A percentile compares a stretch with the other conserved stretches of the same genome.
phyloP scores from a whole-genome alignment of 1,140 invertebrate species.

The Leguminivora glycinivorella region DNA sequence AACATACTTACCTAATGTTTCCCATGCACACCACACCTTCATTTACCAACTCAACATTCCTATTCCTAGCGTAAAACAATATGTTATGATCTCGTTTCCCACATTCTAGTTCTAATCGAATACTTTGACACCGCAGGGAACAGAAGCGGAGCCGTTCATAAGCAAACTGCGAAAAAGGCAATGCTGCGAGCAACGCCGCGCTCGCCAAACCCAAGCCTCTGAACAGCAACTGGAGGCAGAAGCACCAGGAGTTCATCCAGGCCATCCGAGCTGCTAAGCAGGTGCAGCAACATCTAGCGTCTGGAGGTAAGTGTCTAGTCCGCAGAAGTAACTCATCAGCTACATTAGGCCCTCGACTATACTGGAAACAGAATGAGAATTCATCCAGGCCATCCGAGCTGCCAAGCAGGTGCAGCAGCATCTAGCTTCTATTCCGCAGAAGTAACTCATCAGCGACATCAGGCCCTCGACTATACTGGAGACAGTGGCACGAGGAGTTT shows the following conservation, averaged over 20 bases:
- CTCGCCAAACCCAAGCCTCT: constrained; percentile 51
- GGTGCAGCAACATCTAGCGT: constrained; percentile 90
- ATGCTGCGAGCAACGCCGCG: constrained; percentile 41
- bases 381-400: constrained; percentile 92
- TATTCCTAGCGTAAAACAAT: too few relatives aligned
- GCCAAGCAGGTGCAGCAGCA: constrained; percentile 93
- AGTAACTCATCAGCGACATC: too few relatives aligned
- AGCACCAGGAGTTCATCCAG: constrained; percentile 95
- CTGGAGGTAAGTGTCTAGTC: constrained; percentile 81
- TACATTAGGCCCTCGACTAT: too few relatives aligned
- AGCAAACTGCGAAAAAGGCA: constrained; percentile 68
- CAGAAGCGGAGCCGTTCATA: constrained; percentile 90
- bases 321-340: too few relatives aligned
- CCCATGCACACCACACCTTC: too few relatives aligned
- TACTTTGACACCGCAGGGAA: constrained; percentile 82
- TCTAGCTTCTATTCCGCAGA: constrained; percentile 82
- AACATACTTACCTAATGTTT: too few relatives aligned
- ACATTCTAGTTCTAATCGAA: neutral
- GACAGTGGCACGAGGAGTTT: constrained; percentile 95
- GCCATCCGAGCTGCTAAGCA: constrained; percentile 94
- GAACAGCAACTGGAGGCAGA: constrained; percentile 90
- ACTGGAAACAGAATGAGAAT: constrained; percentile 96
- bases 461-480: too few relatives aligned
- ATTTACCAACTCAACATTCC: too few relatives aligned
- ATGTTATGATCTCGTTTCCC: too few relatives aligned